Evolutionary conservation across 2,888 invertebrate species (phyloP), one percentile per base, ranked within the genome.

Genomic region (Troides oblongomaculatus): DNA sequence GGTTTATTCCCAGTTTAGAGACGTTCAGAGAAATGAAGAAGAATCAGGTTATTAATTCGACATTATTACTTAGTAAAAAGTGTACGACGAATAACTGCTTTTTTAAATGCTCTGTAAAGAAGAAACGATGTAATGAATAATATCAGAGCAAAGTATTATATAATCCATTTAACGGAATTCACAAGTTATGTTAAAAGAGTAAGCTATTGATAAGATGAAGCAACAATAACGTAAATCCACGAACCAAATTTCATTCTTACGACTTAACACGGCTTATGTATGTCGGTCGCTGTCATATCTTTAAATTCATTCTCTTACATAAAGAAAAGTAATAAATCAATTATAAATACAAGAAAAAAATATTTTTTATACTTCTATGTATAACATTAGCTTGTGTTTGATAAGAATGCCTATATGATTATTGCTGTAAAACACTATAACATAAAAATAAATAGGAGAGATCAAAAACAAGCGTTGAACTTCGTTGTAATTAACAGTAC

Each of bases 151-250:
- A 68, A 68, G 36, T 36, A 36, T 58, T 68, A 18, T 18, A 4
- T 50, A 50, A 18, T 53, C 43, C n/a, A 62, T 62, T 56, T 36
- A 36, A 50, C 50, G 10, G 62, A 68, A 63, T 68, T 50, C 50
- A 30, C 62, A 63, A 58, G n/a, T 63, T 67, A 62, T 46, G n/a
- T 67, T 58, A 67, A 46, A 67, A 46, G 46, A 62, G 57, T 67
- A 62, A 67, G 67, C 62, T 57, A 67, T 67, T 67, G 67, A 58
- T 68, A 68, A 67, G 58, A 62, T 21, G 62, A 46, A 57, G 46
- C 57, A 62, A 68, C 62, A 68, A 68, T 68, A 68, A 68, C n/a
- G 58, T 23, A 68, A 68, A 68, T 62, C 62, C 58, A 58, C 62
- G 58, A 62, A 68, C 62, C 30, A 58, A 68, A 68, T 68, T 67